phyloP scores from a whole-genome alignment of 1,140 invertebrate genomes.

The Andricus grossulariae region DNA sequence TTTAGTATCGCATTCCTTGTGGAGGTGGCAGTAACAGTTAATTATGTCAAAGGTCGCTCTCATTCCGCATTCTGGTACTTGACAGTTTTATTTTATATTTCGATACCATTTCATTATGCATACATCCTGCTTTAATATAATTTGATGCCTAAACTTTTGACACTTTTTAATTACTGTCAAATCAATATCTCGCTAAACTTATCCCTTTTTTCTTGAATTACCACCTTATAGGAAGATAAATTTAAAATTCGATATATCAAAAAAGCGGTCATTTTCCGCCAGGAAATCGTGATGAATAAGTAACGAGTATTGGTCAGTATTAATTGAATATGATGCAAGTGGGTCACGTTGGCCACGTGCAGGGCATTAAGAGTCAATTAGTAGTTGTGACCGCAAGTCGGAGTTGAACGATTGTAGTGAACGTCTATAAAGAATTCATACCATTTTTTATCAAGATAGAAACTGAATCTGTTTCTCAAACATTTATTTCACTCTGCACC shows the following conservation, averaged over 20 bases:
- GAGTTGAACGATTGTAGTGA: neutral
- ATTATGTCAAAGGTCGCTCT: conserved; percentile 21
- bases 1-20: conserved; percentile 4
- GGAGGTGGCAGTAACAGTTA: conserved; percentile 1
- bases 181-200: no score
- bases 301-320: conserved; percentile 24
- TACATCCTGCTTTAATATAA: no score
- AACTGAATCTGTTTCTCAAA: no score
- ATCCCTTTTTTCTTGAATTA: no score
- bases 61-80: neutral
- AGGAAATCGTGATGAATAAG: neutral
- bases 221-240: no score
- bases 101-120: no score
- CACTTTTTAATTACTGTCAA: no score
- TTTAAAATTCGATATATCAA: neutral
- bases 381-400: conserved; percentile 27
- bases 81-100: neutral
- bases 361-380: conserved; percentile 22
- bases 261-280: neutral
- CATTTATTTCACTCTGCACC: no score
- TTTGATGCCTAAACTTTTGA: no score
- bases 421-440: conserved; percentile 2
- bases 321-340: conserved; percentile 31
- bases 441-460: no score
- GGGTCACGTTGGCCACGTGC: conserved; percentile 26